Base-by-base conservation (phyloP, 2,113 vertebrate species). In the Charina bottae region DNA sequence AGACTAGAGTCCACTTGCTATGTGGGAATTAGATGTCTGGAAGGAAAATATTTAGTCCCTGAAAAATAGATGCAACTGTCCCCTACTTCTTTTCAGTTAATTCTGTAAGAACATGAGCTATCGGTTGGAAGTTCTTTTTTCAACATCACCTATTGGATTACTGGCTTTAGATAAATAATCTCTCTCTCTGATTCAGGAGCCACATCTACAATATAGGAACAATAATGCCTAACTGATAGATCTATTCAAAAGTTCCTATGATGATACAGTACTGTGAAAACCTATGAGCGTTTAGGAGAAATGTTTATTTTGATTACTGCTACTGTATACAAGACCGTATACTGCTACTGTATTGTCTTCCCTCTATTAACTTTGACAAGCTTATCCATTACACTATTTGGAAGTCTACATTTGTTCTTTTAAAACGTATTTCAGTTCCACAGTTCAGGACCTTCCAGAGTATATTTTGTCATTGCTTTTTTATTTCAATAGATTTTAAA, bases 401-500 rank as follows among this genome's bases (percentile, higher is more conserved):
- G 56, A 84, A 84, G 28, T 15, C 64, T 23, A 55, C 19, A 68
- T 13, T 23, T 37, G 46, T 60, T 28, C 28, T 89, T 92, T 59
- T 17, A 21, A 49, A 83, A 83, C 37, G 23, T 37, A 37, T 56
- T 49, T 33, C 28, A 37, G n/a, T 83, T 53, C 68, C 72, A 24
- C 33, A 90, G n/a, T 42, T 92, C 28, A 95, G 13, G 89, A 88
- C 0, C 28, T 58, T 54, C 0, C 89, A 93, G 89, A 91, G 91
- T 46, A 83, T 85, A 24, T 56, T 42, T 93, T 95, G 92, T 59
- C 46, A 55, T 89, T 93, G 85, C 28, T 92, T 91, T 59, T 94
- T 93, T 95, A 94, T 95, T 95, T 89, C 91, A 84, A 93, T 91
- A 49, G 3, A 89, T 93, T 33, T 94, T 93, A 96, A 87, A 96